Evolutionary conservation across 2,888 invertebrate genomes (phyloP), one percentile per base, ranked within the genome.

Genomic region (Stenotaenia linearis): DNA sequence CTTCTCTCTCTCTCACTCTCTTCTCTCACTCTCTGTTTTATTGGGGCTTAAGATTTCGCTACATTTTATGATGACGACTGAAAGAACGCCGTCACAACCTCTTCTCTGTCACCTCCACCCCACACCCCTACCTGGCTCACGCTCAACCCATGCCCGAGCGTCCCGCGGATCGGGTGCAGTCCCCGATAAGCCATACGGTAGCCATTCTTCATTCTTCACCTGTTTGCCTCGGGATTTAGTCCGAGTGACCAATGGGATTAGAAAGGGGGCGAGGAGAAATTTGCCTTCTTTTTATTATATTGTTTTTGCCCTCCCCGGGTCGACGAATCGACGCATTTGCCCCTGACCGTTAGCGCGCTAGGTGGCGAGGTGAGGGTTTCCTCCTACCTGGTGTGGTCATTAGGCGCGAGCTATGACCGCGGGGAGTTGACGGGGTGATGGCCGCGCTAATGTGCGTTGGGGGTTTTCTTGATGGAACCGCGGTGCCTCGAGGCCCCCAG

Each of bases 1-100:
- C 30, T 35, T 75, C 75, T 75, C 75, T 32, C 74, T 23, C 74
- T 74, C 74, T 74, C 23, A 5, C 9, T 74, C 23, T 74, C 18
- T 28, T 28, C 12, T 45, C 74, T 74, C 74, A 12, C 23, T 23
- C 75, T 75, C 75, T 75, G 75, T 37, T 37, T 61, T 61, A 61
- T 61, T 61, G 61, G 61, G 37, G 35, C 75, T 75, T 35, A 75
- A 37, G 75, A 75, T 75, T 75, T 75, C 35, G 35, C 75, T 32
- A 37, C 37, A 37, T 37, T 75, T 75, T 75, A 75, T 75, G 75
- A 75, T 32, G 75, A 75, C 35, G 75, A 75, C 75, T 75, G 61
- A 61, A 15, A 61, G 61, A 61, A 61, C 61, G 28, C 61, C 61
- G 61, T 61, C 61, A 61, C 61, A 61, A 61, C 61, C 28, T 30